Conservation (phyloP, 2,113 vertebrate species). For the Macaca fascicularis region DNA sequence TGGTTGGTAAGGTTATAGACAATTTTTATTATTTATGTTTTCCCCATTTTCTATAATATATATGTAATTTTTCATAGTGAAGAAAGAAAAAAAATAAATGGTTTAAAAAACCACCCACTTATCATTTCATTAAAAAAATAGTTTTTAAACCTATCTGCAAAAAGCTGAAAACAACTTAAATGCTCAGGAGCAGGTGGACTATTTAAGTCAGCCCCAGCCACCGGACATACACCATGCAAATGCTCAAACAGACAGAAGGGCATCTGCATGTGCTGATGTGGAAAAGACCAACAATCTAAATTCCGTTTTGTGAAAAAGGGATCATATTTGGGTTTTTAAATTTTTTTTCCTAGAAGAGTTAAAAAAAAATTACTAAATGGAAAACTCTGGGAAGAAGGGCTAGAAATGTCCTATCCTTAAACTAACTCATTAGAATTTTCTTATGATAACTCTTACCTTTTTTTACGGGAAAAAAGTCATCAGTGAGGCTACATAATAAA, state of each 20-base stretch:
- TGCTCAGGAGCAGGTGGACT: not conserved
- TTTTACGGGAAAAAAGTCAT: not conserved
- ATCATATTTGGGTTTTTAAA: too few species aligned
- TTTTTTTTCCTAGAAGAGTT: not conserved
- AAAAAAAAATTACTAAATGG: not conserved
- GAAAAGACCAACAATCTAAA: not conserved
- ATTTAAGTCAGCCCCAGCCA: not conserved
- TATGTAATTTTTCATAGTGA: not conserved
- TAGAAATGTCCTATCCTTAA: not conserved
- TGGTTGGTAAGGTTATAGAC: not conserved
- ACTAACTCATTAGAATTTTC: not conserved
- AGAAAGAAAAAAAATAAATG: not conserved
- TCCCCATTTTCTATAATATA: not conserved
- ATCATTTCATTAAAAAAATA: not conserved
- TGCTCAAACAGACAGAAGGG: not conserved
- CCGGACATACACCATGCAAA: rapidly evolving
- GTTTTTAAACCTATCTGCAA: not conserved
- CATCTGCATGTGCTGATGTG: not conserved
- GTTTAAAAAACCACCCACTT: slow-evolving; percentile 1
- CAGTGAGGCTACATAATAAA: not conserved
- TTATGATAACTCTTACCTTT: not conserved
- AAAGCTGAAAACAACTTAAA: not conserved
- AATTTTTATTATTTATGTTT: not conserved
- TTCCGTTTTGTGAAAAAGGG: not conserved
- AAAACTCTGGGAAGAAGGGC: not conserved